phyloP scores from a whole-genome alignment of 2,888 invertebrate species.

The Drosophila acutilabella region DNA sequence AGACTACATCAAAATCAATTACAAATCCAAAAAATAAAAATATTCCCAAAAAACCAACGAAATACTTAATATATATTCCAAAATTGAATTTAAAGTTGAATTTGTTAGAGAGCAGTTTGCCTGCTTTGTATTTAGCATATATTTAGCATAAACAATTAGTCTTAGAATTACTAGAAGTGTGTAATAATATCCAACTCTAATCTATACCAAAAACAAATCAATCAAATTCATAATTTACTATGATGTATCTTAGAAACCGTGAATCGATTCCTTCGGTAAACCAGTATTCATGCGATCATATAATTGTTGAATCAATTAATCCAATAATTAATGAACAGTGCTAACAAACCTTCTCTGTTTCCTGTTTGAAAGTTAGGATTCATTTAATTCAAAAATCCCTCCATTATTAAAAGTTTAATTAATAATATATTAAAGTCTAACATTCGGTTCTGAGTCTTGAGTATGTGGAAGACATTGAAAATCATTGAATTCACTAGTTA shows the following conservation, averaged over 20 bases:
- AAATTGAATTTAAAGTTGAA: background rate
- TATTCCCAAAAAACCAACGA: background rate
- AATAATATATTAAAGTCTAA: no score
- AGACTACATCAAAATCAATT: conserved; percentile 24
- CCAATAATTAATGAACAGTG: background rate
- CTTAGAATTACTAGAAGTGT: conserved; percentile 8
- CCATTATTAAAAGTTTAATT: no score
- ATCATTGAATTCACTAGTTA: no score
- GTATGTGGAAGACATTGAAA: no score
- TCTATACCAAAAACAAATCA: conserved; percentile 9
- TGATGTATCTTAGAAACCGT: conserved; percentile 3
- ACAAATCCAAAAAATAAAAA: conserved; percentile 13
- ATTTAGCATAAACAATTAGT: conserved; percentile 12
- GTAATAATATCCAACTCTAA: conserved; percentile 2
- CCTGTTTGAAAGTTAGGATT: no score
- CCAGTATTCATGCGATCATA: no score
- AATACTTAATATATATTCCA: conserved; percentile 3
- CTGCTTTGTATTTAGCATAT: conserved; percentile 27
- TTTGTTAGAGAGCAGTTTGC: conserved; percentile 27
- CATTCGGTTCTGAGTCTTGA: no score
- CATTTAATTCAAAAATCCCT: no score
- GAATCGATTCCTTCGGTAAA: conserved; percentile 7
- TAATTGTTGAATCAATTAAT: no score
- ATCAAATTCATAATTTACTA: background rate
- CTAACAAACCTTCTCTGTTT: background rate